A percentile compares a stretch with the other conserved stretches of the same genome.
Conservation (phyloP, 2,797 vertebrate species). For the Squalus acanthias region DNA sequence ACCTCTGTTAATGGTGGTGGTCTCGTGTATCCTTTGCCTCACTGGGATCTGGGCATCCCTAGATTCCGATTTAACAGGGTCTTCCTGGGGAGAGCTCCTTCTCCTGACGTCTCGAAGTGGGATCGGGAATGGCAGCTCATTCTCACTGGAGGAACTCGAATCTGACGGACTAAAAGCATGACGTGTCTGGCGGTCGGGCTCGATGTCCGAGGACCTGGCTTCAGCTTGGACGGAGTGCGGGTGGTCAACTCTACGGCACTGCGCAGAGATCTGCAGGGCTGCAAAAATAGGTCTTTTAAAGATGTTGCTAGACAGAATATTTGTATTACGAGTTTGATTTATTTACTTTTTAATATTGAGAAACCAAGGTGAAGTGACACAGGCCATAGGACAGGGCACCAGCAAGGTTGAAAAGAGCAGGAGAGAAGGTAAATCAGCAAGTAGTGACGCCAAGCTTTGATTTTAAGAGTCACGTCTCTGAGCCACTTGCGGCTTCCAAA, state of each 20-base stretch:
- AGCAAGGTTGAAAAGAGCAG: background rate
- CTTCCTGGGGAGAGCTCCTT: background rate
- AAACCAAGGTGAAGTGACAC: background rate
- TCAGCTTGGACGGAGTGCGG: background rate
- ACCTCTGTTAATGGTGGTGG: slow-evolving; percentile 63
- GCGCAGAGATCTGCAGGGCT: background rate
- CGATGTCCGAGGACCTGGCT: background rate
- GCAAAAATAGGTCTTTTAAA: background rate
- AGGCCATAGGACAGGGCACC: background rate
- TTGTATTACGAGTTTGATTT: background rate
- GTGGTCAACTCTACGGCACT: background rate
- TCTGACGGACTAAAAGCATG: slow-evolving; percentile 46
- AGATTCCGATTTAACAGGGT: slow-evolving; percentile 11
- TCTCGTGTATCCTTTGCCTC: slow-evolving; percentile 53
- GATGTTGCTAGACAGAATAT: background rate
- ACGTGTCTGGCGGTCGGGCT: too few species aligned
- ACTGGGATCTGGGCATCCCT: slow-evolving; percentile 46
- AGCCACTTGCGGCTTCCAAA: background rate
- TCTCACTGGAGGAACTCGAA: slow-evolving; percentile 57
- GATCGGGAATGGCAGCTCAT: slow-evolving; percentile 49
- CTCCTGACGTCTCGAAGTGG: background rate
- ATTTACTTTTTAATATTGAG: background rate
- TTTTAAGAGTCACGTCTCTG: background rate
- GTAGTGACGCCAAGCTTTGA: background rate
- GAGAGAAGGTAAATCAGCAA: background rate